A percentile compares a stretch with the other conserved stretches of the same genome.
Conservation (phyloP, 2,797 vertebrate species). For the Gadopsis marmoratus region DNA sequence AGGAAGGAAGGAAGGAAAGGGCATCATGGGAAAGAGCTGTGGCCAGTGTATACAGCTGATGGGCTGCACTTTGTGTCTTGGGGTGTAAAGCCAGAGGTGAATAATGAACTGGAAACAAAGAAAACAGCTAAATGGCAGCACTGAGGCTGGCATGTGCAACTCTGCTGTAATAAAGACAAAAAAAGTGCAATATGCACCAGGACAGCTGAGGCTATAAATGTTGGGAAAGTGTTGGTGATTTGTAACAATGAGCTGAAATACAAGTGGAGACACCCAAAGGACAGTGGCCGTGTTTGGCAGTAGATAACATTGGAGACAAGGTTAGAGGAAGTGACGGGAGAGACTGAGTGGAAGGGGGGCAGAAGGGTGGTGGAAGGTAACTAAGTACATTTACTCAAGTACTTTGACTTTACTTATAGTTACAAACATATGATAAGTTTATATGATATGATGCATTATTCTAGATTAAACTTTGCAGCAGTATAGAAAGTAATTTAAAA, state of each 20-base stretch:
- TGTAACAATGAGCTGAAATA: conserved; percentile 29
- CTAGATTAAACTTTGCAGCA: background rate
- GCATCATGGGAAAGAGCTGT: conserved; percentile 55
- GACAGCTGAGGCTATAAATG: conserved; percentile 3
- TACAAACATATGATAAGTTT: background rate
- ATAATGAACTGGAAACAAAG: conserved; percentile 29
- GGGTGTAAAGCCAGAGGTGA: conserved; percentile 35
- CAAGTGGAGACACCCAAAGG: conserved; percentile 2
- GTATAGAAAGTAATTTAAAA: background rate
- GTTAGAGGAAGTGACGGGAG: background rate
- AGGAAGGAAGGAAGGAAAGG: conserved; percentile 23
- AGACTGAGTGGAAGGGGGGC: background rate
- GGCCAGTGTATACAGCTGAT: conserved; percentile 28
- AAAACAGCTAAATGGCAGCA: conserved; percentile 33
- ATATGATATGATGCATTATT: background rate
- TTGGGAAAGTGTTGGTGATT: conserved; percentile 24
- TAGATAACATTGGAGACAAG: background rate
- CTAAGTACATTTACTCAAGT: background rate
- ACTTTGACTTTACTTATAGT: background rate
- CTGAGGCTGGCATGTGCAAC: conserved; percentile 15
- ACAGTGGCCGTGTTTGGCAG: background rate
- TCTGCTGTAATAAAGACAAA: conserved; percentile 28
- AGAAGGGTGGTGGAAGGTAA: background rate
- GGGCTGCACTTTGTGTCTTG: conserved; percentile 23
- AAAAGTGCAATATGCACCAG: conserved; percentile 5